Conservation (phyloP, 1,140 invertebrate genomes). For the Cotesia typhae region DNA sequence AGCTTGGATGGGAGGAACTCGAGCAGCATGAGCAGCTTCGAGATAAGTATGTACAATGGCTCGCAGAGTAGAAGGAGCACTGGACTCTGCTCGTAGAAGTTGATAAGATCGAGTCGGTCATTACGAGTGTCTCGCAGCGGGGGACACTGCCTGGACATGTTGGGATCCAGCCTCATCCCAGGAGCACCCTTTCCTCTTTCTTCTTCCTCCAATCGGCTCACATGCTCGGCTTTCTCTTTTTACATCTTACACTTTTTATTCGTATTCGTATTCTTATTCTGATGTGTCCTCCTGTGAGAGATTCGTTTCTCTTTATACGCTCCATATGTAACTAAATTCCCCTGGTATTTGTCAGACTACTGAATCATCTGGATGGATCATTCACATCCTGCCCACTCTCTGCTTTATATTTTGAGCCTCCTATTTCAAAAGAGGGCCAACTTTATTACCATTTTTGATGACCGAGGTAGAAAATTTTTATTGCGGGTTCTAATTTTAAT, state of each 20-base stretch:
- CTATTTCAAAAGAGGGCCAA: not conserved
- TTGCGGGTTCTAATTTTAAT: no score
- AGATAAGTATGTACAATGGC: constrained; percentile 58
- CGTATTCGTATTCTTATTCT: no score
- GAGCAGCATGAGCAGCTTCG: constrained; percentile 44
- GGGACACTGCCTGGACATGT: constrained; percentile 57
- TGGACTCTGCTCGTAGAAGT: constrained; percentile 33
- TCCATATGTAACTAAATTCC: not conserved
- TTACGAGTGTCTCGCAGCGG: constrained; percentile 60
- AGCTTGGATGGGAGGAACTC: constrained; percentile 26
- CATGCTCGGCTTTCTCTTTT: constrained; percentile 18
- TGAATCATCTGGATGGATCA: constrained; percentile 5
- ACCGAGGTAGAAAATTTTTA: no score
- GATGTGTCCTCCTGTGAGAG: constrained; percentile 1
- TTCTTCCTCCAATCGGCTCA: constrained; percentile 26
- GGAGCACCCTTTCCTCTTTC: constrained; percentile 36
- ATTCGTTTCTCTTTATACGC: constrained; percentile 3
- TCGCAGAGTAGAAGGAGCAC: constrained; percentile 41
- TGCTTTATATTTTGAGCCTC: not conserved
- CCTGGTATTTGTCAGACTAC: constrained; percentile 14
- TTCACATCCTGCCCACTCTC: not conserved
- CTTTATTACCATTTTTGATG: no score
- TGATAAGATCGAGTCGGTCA: constrained; percentile 60
- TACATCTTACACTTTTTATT: not conserved
- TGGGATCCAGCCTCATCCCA: constrained; percentile 54